Evolutionary conservation across 2,113 vertebrate species (phyloP), one percentile per base, ranked within the genome.

Genomic region (Cavia aperea): DNA sequence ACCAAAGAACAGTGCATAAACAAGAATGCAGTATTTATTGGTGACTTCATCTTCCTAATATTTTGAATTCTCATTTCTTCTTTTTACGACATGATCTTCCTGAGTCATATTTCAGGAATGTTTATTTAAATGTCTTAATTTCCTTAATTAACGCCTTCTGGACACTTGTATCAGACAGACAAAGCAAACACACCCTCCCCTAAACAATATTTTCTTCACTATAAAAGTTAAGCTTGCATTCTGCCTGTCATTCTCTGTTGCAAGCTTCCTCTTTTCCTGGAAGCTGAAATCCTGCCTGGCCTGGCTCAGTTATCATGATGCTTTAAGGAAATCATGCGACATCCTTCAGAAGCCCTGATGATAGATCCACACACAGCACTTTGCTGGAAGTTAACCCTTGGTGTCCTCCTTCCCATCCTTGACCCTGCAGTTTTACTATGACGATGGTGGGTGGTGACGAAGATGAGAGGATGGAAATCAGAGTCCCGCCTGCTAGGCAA

Each of bases 251-350:
- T 36, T 51, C 29, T 54, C 31, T 72, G 10, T 43, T 85, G 93
- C 43, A 75, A 16, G 51, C 3, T 82, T 86, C 33, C 5, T 18
- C 8, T 88, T 63, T 70, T 88, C 21, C 13, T 56, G 12, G 54
- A 36, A 7, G 2, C 49, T 56, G 12, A 49, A 46, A 49, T 60
- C 18, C 4, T 36, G 23, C 5, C 24, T 81, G 63, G 18, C 18
- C n/a, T 36, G n/a, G 1, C 7, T 58, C n/a, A 23, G 2, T 26
- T 43, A 39, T 19, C 2, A 4, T 5, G 36, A 5, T 49, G 14
- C 14, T 43, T 85, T 11, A 87, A 9, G 4, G 11, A 0, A n/a
- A 21, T 39, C 39, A 3, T 39, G 51, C 15, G 5, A 4, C 14
- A 2, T 49, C 26, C 39, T 66, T 84, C n/a, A 70, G 39, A 58